A percentile compares a stretch with the other conserved stretches of the same genome.
Conservation (phyloP, 2,888 invertebrate species). For the Apeira syringaria region DNA sequence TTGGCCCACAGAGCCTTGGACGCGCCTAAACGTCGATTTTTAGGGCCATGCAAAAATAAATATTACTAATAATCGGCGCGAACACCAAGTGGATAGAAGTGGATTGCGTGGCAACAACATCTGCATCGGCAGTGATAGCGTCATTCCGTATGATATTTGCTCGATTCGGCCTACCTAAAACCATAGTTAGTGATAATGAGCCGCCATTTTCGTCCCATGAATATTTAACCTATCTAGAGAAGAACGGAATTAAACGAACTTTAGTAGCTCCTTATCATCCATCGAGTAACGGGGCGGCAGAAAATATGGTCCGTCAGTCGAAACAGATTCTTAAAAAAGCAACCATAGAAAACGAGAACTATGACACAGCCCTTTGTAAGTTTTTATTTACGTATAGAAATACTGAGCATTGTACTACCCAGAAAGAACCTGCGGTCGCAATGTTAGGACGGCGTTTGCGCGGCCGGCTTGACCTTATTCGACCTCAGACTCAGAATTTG, state of each 20-base stretch:
- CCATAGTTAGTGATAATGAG: not conserved
- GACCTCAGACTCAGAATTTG: conserved; percentile 8
- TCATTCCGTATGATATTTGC: not conserved
- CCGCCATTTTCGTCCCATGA: not conserved
- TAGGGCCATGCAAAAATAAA: too few species aligned
- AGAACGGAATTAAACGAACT: conserved; percentile 21
- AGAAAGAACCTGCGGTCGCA: conserved; percentile 23
- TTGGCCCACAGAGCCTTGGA: too few species aligned
- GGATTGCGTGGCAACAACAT: not conserved
- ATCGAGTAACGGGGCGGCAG: conserved; percentile 27
- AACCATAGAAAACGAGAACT: not conserved
- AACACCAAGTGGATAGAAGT: not conserved
- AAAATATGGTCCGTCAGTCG: conserved; percentile 23
- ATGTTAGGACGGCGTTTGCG: conserved; percentile 17
- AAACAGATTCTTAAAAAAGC: conserved; percentile 27
- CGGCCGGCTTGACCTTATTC: conserved; percentile 27
- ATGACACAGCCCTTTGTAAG: conserved; percentile 11
- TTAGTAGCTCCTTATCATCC: conserved; percentile 28
- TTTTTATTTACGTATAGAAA: conserved; percentile 25
- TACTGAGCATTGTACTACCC: conserved; percentile 24
- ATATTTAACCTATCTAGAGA: conserved; percentile 2
- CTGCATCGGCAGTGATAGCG: not conserved
- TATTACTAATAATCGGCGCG: not conserved
- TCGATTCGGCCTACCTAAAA: not conserved
- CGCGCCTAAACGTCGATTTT: too few species aligned